Percentiles rank a stretch among this genome's conserved stretches.
Conservation (phyloP, 2,113 vertebrate species). For the Grammomys dolichurus region DNA sequence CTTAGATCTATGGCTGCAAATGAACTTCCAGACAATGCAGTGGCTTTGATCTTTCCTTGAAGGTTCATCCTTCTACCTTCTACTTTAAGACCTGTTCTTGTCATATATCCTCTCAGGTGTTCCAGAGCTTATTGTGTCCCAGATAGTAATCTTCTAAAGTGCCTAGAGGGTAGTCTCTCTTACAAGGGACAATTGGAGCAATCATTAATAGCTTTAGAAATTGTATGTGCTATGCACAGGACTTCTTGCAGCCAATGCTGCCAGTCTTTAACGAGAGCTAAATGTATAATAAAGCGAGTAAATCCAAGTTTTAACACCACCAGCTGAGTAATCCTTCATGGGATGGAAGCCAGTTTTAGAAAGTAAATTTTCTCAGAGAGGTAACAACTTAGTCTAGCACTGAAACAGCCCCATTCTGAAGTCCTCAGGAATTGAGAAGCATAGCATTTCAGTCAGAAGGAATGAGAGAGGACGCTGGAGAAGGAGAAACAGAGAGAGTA, state of each 20-base stretch:
- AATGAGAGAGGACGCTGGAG: neutral
- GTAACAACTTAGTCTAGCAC: neutral
- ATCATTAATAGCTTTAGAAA: slow-evolving; percentile 2
- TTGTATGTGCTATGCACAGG: neutral
- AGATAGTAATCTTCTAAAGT: neutral
- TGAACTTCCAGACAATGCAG: neutral
- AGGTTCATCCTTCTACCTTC: neutral
- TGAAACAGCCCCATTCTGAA: neutral
- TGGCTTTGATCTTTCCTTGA: neutral
- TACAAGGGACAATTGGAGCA: neutral
- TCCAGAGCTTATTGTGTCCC: neutral
- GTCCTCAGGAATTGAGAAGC: neutral
- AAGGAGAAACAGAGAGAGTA: neutral
- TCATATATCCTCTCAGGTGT: neutral
- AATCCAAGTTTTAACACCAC: neutral
- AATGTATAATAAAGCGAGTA: neutral
- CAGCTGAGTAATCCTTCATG: neutral
- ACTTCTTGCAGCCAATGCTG: neutral
- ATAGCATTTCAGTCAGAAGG: neutral
- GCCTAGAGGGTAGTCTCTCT: neutral
- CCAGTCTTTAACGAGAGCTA: neutral
- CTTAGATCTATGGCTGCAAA: neutral
- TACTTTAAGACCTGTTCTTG: neutral
- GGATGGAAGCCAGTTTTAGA: neutral
- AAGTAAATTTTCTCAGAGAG: neutral